Conservation (phyloP, 1,140 invertebrate genomes). For the Philopotamus ludificatus region DNA sequence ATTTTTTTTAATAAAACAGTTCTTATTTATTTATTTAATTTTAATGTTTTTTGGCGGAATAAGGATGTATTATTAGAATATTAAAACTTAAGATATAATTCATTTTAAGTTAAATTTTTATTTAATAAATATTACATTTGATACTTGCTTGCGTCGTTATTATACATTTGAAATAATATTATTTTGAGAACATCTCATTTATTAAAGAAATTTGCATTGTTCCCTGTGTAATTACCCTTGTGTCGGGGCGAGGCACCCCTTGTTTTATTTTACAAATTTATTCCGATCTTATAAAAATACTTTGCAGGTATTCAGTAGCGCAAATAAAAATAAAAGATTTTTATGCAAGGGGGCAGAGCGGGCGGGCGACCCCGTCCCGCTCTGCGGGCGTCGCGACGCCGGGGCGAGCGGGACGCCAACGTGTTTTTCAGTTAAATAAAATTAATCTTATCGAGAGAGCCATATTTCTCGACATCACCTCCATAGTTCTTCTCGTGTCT, state of each 20-base stretch:
- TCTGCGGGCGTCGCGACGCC: not conserved
- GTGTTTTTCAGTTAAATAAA: conserved; percentile 46
- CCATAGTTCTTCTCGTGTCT: conserved; percentile 50
- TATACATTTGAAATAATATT: too few species aligned
- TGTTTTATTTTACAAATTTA: conserved; percentile 35
- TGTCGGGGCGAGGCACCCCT: not conserved
- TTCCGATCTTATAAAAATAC: conserved; percentile 38
- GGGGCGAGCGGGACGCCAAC: conserved; percentile 29
- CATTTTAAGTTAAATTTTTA: too few species aligned
- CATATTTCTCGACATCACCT: conserved; percentile 57
- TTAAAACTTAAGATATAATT: too few species aligned
- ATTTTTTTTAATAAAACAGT: too few species aligned
- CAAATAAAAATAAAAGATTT: conserved; percentile 42
- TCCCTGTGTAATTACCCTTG: conserved; percentile 13
- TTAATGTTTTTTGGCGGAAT: too few species aligned
- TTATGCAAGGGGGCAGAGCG: conserved; percentile 17
- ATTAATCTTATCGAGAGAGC: conserved; percentile 57
- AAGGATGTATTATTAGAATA: too few species aligned
- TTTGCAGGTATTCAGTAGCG: conserved; percentile 28
- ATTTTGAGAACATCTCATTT: too few species aligned
- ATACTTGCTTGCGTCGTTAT: too few species aligned
- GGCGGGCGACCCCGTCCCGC: conserved; percentile 14
- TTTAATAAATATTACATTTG: too few species aligned
- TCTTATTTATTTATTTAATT: too few species aligned
- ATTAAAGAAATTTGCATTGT: too few species aligned